phyloP scores from a whole-genome alignment of 2,888 invertebrate genomes.

The Julus scanicus region DNA sequence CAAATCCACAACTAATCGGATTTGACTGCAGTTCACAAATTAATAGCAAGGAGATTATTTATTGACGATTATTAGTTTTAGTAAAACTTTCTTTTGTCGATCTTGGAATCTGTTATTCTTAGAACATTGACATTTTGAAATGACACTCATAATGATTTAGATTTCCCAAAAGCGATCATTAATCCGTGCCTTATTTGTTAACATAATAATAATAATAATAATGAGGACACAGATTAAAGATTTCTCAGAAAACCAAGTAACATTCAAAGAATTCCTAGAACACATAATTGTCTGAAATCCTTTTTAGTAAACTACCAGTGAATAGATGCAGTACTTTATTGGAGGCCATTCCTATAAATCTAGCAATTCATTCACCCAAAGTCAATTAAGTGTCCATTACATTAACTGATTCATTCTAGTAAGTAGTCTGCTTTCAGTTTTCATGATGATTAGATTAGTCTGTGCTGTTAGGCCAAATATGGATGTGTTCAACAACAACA shows the following conservation, averaged over 20 bases:
- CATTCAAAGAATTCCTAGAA: background rate
- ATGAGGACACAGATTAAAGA: background rate
- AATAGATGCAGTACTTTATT: background rate
- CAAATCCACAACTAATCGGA: background rate
- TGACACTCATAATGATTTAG: background rate
- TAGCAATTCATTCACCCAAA: background rate
- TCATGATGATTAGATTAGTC: background rate
- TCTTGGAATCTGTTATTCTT: background rate
- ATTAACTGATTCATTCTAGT: background rate
- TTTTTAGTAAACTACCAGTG: background rate
- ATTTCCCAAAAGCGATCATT: background rate
- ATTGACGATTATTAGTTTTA: background rate
- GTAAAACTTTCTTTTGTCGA: background rate
- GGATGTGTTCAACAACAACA: background rate
- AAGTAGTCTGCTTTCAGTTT: background rate
- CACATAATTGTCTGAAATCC: background rate
- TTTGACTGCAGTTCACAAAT: background rate
- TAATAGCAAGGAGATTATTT: background rate
- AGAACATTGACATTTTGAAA: background rate
- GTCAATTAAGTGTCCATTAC: constrained; percentile 15
- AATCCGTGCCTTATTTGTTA: background rate
- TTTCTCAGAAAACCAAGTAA: background rate
- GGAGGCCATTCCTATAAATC: background rate
- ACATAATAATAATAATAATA: background rate
- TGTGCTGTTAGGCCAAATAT: background rate